Evolutionary conservation across 1,140 invertebrate species (phyloP).

Genomic region (Proctacanthus coquilletti): DNA sequence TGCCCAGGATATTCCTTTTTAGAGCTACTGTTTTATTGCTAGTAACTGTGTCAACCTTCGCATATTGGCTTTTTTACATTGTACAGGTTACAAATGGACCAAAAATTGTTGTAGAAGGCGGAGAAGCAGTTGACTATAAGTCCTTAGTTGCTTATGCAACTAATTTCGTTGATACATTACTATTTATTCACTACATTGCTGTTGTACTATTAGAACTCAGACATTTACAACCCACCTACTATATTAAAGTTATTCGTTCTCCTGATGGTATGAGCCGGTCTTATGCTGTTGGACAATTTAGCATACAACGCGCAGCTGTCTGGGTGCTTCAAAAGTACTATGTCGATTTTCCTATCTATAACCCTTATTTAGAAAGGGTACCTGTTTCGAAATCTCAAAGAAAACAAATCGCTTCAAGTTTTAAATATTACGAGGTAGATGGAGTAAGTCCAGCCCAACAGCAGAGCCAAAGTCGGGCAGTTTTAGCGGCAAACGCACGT

Average conservation of each 20-base stretch:
- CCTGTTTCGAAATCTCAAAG: constrained; percentile 69
- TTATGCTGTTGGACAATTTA: constrained; percentile 80
- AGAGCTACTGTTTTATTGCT: constrained; percentile 74
- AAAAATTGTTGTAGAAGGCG: constrained; percentile 55
- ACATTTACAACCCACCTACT: constrained; percentile 77
- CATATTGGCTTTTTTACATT: constrained; percentile 95
- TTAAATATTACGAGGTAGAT: constrained; percentile 96
- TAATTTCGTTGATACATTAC: constrained; percentile 77
- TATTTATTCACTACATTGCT: constrained; percentile 91
- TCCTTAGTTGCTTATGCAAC: constrained; percentile 80
- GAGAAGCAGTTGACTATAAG: constrained; percentile 64
- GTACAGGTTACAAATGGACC: constrained; percentile 74
- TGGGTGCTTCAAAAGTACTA: constrained; percentile 92
- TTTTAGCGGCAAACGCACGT: constrained; percentile 50
- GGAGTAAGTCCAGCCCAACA: constrained; percentile 56
- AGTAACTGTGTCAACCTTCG: constrained; percentile 83
- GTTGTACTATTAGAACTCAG: constrained; percentile 84
- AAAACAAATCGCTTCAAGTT: constrained; percentile 58
- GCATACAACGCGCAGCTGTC: constrained; percentile 87
- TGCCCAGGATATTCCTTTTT: constrained; percentile 87
- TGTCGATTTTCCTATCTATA: constrained; percentile 90
- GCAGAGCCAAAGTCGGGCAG: constrained; percentile 45
- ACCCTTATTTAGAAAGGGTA: constrained; percentile 85
- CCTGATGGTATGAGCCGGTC: constrained; percentile 80
- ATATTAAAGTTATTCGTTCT: constrained; percentile 80